phyloP scores from a whole-genome alignment of 2,888 invertebrate genomes.

The Drosophila paracracens region DNA sequence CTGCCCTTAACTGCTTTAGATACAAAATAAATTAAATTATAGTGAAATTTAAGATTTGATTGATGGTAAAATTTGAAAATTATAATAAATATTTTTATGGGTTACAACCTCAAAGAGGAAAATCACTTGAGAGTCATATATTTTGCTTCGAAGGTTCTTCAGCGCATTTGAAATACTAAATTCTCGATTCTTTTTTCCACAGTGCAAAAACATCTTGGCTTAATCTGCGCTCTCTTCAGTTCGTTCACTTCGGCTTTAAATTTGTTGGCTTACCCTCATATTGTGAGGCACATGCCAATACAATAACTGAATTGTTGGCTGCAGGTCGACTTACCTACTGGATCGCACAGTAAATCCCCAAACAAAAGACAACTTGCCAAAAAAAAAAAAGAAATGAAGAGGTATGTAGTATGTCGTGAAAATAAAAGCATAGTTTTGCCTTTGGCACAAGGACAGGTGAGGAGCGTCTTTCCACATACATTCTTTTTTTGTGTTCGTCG shows the following conservation, averaged over 20 bases:
- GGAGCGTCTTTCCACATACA: conserved; percentile 49
- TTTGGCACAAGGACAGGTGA: conserved; percentile 69
- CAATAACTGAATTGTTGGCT: conserved; percentile 36
- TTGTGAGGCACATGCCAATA: conserved; percentile 49
- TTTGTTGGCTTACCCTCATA: conserved; percentile 9
- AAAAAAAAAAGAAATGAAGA: conserved; percentile 17
- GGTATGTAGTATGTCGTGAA: conserved; percentile 5
- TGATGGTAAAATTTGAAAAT: neutral
- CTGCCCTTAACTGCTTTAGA: neutral
- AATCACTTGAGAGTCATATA: neutral
- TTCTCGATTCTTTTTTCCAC: neutral
- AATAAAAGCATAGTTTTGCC: conserved; percentile 44
- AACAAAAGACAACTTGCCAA: conserved; percentile 53
- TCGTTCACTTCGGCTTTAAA: conserved; percentile 1
- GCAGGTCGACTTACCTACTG: conserved; percentile 50
- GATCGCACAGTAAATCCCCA: conserved; percentile 46
- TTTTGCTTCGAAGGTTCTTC: neutral
- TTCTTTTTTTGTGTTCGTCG: conserved; percentile 34
- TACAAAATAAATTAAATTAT: neutral
- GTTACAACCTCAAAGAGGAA: neutral
- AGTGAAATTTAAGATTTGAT: neutral
- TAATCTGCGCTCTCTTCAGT: neutral
- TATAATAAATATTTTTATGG: neutral
- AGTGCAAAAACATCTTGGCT: neutral
- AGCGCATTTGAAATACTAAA: conserved; percentile 1